phyloP scores from a whole-genome alignment of 2,888 invertebrate genomes.

The Atethmia centrago region DNA sequence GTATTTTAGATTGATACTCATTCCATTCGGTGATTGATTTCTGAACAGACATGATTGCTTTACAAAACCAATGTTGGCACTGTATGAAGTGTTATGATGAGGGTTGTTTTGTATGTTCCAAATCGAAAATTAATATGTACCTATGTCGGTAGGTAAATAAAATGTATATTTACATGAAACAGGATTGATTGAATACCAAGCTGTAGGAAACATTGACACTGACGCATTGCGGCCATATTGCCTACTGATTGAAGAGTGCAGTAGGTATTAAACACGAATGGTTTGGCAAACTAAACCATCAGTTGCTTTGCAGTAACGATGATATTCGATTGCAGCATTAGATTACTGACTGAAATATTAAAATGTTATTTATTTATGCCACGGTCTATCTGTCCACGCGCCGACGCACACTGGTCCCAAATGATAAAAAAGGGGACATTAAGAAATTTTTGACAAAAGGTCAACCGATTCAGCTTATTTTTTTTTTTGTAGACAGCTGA shows the following conservation, averaged over 20 bases:
- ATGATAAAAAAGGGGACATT: no score
- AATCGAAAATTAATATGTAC: slow-evolving; percentile 27
- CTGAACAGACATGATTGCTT: slow-evolving; percentile 30
- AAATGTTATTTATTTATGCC: no score
- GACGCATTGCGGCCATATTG: neutral
- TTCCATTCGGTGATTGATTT: slow-evolving; percentile 39
- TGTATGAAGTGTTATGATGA: slow-evolving; percentile 22
- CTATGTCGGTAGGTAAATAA: slow-evolving; percentile 25
- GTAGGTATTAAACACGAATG: no score
- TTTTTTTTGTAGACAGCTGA: no score
- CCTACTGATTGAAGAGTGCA: slow-evolving; percentile 5
- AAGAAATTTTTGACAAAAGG: no score
- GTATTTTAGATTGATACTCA: slow-evolving; percentile 3
- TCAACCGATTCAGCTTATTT: no score
- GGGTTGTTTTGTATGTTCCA: slow-evolving; percentile 19
- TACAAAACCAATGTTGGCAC: slow-evolving; percentile 30
- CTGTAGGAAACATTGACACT: slow-evolving; percentile 18
- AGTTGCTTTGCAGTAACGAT: neutral
- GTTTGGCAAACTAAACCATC: neutral
- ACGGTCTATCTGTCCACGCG: no score
- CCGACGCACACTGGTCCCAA: no score
- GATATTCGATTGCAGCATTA: neutral
- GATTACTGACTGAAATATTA: no score
- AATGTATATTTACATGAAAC: slow-evolving; percentile 24
- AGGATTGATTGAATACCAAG: slow-evolving; percentile 29